Evolutionary conservation across 1,140 invertebrate species (phyloP), one percentile per base, ranked within the genome.

Genomic region (Drosophila eugracilis): DNA sequence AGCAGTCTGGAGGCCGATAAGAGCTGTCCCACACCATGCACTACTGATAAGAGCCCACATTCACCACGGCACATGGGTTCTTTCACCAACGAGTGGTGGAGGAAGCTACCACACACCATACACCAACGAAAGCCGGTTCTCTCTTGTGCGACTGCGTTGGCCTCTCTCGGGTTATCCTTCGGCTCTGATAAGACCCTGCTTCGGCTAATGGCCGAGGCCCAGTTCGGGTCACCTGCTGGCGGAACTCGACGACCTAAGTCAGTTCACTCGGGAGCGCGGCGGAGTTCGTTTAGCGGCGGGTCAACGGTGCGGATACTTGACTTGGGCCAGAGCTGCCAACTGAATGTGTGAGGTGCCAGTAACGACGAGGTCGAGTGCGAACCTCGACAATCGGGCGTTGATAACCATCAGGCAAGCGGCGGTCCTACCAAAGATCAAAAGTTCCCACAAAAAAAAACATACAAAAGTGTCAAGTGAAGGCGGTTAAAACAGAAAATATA

Each of bases 231-330:
- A 67, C 54, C 45, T 54, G 57, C 44, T 74, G 72, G 67, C 57
- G 62, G 26, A 19, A 14, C 36, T 86, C 34, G 59, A 28, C 5
- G 24, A 39, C 15, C 32, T 42, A 67, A 89, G 78, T 90, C 84
- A 90, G 89, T 90, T 88, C 75, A 90, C 73, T 90, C 84, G 89
- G 89, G 81, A 89, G 77, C 89, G 89, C 88, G 80, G 84, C 71
- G 74, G 74, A 75, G 89, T 90, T 85, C 89, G 83, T 85, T 81
- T 78, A 69, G 69, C 70, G 77, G 70, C 70, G 57, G 79, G 76
- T 62, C 59, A 72, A 49, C 55, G 76, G 41, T 48, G 77, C 58
- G 63, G 65, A 67, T 69, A 67, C 65, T 69, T 67, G 47, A 69
- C 60, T 73, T 48, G 69, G 75, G 59, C 75, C 77, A 28, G 45